Evolutionary conservation across 2,113 vertebrate genomes (phyloP).

Genomic region (Burhinus bistriatus): DNA sequence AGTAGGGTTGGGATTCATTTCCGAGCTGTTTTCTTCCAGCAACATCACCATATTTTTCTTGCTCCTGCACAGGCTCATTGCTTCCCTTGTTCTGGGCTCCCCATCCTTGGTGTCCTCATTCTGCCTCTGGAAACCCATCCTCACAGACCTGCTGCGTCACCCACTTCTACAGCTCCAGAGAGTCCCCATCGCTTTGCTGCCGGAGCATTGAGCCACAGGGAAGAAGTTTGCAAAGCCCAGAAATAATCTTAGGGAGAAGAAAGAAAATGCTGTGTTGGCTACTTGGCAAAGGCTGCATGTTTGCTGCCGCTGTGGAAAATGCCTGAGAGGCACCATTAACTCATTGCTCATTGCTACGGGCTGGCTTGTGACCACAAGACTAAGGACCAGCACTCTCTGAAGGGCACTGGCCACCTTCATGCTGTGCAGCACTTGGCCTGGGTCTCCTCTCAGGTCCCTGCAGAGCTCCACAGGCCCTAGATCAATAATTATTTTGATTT

Average conservation of each 20-base stretch:
- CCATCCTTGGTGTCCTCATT: not conserved
- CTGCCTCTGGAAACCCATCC: not conserved
- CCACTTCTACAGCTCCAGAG: not conserved
- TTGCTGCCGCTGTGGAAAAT: slow-evolving; percentile 15
- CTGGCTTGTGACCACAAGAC: slow-evolving; percentile 8
- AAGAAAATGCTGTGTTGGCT: not conserved
- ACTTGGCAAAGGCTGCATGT: not conserved
- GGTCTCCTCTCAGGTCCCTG: not conserved
- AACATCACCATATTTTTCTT: not conserved
- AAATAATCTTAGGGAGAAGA: not conserved
- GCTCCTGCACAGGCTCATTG: not conserved
- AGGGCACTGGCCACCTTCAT: not conserved
- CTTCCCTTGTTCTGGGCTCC: not conserved
- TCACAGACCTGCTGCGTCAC: not conserved
- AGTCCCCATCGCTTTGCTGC: not conserved
- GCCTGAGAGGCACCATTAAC: slow-evolving; percentile 45
- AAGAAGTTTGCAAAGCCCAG: not conserved
- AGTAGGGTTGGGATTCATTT: not conserved
- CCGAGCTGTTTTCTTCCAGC: not conserved
- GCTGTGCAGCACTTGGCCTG: not conserved
- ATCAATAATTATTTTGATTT: not conserved
- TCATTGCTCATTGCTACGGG: not conserved
- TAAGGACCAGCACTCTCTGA: slow-evolving; percentile 5
- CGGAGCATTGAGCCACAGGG: not conserved
- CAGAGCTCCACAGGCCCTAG: not conserved